A percentile compares a stretch with the other conserved stretches of the same genome.
Evolutionary conservation across 1,140 invertebrate species (phyloP).

Genomic region (Dinoponera quadriceps): DNA sequence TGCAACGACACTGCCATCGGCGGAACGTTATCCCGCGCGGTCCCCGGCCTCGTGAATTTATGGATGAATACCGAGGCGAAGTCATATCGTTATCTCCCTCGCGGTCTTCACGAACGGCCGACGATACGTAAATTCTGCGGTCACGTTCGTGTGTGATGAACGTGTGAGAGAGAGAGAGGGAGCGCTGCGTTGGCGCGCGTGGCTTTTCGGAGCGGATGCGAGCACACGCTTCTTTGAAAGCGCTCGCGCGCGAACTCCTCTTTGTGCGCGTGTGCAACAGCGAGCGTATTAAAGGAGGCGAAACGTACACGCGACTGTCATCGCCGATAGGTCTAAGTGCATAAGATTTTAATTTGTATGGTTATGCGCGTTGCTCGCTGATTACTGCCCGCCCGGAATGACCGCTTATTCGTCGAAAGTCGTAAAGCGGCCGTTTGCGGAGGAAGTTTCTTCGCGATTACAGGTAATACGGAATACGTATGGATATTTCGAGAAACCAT

Average conservation of each 20-base stretch:
- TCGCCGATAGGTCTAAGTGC: constrained; percentile 46
- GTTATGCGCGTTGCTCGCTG: constrained; percentile 39
- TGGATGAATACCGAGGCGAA: constrained; percentile 36
- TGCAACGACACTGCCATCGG: constrained; percentile 54
- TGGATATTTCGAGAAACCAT: constrained; percentile 25
- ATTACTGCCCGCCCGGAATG: constrained; percentile 35
- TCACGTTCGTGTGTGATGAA: constrained; percentile 12
- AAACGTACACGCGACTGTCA: constrained; percentile 38
- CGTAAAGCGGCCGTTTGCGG: constrained; percentile 53
- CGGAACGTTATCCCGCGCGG: constrained; percentile 51
- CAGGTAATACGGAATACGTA: constrained; percentile 12
- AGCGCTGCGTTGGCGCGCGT: neutral
- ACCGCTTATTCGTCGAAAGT: constrained; percentile 45
- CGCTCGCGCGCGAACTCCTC: neutral
- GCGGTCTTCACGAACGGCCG: constrained; percentile 50
- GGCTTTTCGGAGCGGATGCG: constrained; percentile 23
- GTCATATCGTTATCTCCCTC: constrained; percentile 65
- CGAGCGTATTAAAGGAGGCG: constrained; percentile 39
- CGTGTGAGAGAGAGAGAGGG: no score
- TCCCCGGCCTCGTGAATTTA: constrained; percentile 54
- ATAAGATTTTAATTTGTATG: constrained; percentile 65
- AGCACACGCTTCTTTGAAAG: neutral
- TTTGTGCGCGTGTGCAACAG: neutral
- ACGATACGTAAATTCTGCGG: constrained; percentile 47
- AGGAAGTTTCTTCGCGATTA: constrained; percentile 49